phyloP scores from a whole-genome alignment of 30 jellyfish, hydroid and myxozoan genomes.

The Hydra vulgaris region DNA sequence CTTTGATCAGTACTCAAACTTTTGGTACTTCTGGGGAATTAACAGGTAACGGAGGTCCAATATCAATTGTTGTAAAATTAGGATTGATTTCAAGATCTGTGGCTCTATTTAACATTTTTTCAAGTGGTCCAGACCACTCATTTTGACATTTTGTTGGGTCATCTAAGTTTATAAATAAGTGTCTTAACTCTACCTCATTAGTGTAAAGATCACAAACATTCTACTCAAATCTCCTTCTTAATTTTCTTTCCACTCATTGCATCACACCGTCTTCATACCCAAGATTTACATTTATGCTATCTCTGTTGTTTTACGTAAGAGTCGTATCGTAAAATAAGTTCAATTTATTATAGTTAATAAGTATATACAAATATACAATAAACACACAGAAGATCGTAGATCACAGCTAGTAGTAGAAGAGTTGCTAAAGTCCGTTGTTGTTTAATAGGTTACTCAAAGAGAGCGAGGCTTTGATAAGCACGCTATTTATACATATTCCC shows the following conservation, averaged over 20 bases:
- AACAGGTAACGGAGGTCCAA: not conserved
- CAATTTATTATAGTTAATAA: too few species aligned
- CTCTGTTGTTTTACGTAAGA: too few species aligned
- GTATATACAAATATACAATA: too few species aligned
- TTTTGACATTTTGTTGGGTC: not conserved
- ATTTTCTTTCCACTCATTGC: not conserved
- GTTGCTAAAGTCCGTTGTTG: too few species aligned
- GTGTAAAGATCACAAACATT: not conserved
- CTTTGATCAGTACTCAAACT: not conserved
- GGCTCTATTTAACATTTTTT: not conserved
- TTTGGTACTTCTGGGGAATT: not conserved
- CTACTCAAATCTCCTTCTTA: not conserved
- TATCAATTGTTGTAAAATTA: not conserved
- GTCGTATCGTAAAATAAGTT: too few species aligned
- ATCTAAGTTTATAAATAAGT: not conserved
- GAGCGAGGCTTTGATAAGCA: too few species aligned
- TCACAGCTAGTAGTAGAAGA: too few species aligned
- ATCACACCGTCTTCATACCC: not conserved
- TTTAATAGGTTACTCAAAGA: too few species aligned
- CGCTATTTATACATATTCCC: too few species aligned
- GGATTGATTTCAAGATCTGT: not conserved
- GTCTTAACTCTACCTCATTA: not conserved
- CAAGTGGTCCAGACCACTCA: not conserved
- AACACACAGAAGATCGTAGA: too few species aligned
- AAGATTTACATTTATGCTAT: not conserved